Conservation (phyloP, 2,888 invertebrate genomes). For the Agonum fuliginosum region DNA sequence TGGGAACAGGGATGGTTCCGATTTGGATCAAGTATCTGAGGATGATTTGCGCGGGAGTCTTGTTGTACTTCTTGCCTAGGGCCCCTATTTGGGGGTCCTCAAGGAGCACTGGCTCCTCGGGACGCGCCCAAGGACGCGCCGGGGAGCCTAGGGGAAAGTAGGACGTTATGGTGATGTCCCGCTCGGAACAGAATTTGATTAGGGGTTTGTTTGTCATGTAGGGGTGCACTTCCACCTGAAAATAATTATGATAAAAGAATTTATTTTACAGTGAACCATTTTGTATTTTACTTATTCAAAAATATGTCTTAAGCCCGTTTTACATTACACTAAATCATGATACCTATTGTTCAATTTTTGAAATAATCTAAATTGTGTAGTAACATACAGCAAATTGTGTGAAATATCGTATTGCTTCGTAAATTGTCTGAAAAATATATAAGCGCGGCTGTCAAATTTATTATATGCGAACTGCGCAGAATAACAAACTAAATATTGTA, state of each 20-base stretch:
- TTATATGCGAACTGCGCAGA: too few species aligned
- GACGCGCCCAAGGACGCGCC: slow-evolving; percentile 82
- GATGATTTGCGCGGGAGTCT: slow-evolving; percentile 79
- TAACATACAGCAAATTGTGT: too few species aligned
- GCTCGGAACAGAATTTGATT: slow-evolving; percentile 78
- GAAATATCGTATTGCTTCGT: too few species aligned
- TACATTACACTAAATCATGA: too few species aligned
- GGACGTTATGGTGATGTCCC: slow-evolving; percentile 81
- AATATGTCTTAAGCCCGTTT: too few species aligned
- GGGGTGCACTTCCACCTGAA: slow-evolving; percentile 75
- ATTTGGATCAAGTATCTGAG: slow-evolving; percentile 76
- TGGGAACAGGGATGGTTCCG: slow-evolving; percentile 76
- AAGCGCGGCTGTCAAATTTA: too few species aligned
- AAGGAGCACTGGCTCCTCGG: slow-evolving; percentile 77
- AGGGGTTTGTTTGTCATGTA: slow-evolving; percentile 78
- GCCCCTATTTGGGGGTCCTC: slow-evolving; percentile 76
- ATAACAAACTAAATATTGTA: too few species aligned
- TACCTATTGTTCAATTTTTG: too few species aligned
- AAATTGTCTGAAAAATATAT: too few species aligned
- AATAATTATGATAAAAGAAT: not conserved
- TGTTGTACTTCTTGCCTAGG: slow-evolving; percentile 78
- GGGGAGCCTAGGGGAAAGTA: slow-evolving; percentile 88
- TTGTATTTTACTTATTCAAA: too few species aligned
- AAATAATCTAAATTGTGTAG: too few species aligned
- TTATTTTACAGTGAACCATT: slow-evolving; percentile 63